These are phyloP conservation scores for Eptatretus atami DNA, from an alignment of 2,797 vertebrate genomes.

Conservation along the genomic window DNA sequence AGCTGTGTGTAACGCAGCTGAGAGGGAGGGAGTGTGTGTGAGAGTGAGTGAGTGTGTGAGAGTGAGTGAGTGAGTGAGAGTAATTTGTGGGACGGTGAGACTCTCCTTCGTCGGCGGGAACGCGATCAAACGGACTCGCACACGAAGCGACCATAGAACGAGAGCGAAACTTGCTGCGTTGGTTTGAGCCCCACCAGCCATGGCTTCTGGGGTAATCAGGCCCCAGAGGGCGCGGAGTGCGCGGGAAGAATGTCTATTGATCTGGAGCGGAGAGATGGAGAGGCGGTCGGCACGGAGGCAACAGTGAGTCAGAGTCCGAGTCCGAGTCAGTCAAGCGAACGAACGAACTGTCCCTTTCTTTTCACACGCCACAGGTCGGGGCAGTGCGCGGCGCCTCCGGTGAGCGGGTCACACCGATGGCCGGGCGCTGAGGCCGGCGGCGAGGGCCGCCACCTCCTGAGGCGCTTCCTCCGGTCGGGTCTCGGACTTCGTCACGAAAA, in stretches of 20 bases:
- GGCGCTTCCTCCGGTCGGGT: not conserved
- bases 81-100: no score
- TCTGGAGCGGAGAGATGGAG: constrained; percentile 5
- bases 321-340: not conserved
- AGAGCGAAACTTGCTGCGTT: not conserved
- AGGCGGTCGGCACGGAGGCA: not conserved
- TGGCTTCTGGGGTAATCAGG: constrained; percentile 5
- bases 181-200: not conserved
- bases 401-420: no score
- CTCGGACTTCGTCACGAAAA: not conserved
- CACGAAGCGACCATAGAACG: not conserved
- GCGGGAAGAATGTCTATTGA: constrained; percentile 5
- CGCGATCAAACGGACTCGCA: not conserved
- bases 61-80: not conserved
- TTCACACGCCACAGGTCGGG: not conserved
- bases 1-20: no score
- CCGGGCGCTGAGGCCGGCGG: not conserved
- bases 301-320: not conserved
- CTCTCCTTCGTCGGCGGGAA: no score
- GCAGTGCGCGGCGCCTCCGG: no score
- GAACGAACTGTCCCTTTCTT: not conserved
- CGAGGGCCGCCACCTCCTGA: not conserved
- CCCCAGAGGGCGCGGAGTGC: constrained; percentile 1
- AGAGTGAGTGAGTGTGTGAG: not conserved
- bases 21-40: no score